Conservation (phyloP, 1,140 invertebrate species). For the Drosophila quadrilineata region DNA sequence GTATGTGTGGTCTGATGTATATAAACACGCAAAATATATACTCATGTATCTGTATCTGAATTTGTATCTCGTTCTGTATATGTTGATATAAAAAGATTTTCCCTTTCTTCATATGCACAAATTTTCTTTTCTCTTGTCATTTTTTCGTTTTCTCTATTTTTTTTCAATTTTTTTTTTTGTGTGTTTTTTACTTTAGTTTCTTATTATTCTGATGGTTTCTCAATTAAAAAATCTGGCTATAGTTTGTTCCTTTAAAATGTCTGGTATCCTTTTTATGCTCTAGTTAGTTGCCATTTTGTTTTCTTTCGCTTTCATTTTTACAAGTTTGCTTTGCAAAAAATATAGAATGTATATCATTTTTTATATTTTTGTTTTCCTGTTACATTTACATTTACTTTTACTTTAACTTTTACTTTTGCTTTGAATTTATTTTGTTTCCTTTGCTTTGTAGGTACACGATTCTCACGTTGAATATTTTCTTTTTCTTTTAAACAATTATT, state of each 20-base stretch:
- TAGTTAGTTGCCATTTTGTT: slow-evolving; percentile 39
- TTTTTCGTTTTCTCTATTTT: slow-evolving; percentile 27
- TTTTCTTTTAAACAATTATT: slow-evolving; percentile 32
- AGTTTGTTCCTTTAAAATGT: slow-evolving; percentile 56
- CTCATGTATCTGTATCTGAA: slow-evolving; percentile 38
- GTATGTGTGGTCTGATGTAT: slow-evolving; percentile 46
- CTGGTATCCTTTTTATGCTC: slow-evolving; percentile 24
- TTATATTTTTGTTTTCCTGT: slow-evolving; percentile 20
- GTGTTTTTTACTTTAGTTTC: too few species aligned
- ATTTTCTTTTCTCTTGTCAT: slow-evolving; percentile 28
- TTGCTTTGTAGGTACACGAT: slow-evolving; percentile 74
- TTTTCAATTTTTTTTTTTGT: too few species aligned
- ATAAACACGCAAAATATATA: slow-evolving; percentile 71
- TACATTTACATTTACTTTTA: slow-evolving; percentile 6
- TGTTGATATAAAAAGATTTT: slow-evolving; percentile 34
- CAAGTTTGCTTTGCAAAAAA: slow-evolving; percentile 74
- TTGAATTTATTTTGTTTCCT: slow-evolving; percentile 46
- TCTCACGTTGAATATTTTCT: slow-evolving; percentile 67
- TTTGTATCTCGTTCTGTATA: too few species aligned
- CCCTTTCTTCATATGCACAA: slow-evolving; percentile 22
- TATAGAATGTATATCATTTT: slow-evolving; percentile 47
- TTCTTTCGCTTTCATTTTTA: slow-evolving; percentile 26
- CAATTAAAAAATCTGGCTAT: slow-evolving; percentile 56
- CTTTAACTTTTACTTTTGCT: slow-evolving; percentile 3
- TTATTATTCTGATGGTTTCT: slow-evolving; percentile 31